Evolutionary conservation across 2,888 invertebrate species (phyloP).

Genomic region (Stomorhina lunata): DNA sequence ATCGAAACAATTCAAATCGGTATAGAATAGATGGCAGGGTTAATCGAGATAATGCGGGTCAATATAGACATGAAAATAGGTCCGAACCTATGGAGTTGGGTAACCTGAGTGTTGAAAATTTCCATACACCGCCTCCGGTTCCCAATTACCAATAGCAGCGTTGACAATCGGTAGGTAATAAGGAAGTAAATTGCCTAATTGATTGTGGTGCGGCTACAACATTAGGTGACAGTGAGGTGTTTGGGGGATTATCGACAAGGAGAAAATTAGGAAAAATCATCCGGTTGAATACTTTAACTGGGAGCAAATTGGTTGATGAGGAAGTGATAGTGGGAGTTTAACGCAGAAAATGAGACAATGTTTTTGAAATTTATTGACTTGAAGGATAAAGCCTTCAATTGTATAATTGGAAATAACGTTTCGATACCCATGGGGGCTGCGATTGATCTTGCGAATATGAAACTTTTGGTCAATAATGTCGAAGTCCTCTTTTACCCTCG

Average conservation of each 20-base stretch:
- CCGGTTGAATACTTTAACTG: too few relatives aligned
- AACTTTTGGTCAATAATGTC: neutral
- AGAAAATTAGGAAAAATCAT: neutral
- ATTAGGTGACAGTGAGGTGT: neutral
- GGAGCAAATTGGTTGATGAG: too few relatives aligned
- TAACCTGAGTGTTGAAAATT: conserved; percentile 18
- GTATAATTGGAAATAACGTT: neutral
- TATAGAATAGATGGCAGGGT: neutral
- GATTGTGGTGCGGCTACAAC: conserved; percentile 22
- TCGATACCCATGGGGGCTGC: neutral
- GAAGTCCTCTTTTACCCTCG: neutral
- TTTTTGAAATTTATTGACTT: neutral
- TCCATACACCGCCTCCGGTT: conserved; percentile 22
- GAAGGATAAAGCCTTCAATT: neutral
- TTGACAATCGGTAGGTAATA: conserved; percentile 28
- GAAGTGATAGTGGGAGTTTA: too few relatives aligned
- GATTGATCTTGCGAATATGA: too few relatives aligned
- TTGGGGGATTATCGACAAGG: neutral
- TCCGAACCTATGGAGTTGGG: conserved; percentile 21
- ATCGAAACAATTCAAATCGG: neutral
- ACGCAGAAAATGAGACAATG: neutral
- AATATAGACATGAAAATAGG: neutral
- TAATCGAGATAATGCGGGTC: neutral
- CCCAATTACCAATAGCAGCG: conserved; percentile 10
- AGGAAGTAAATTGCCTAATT: conserved; percentile 20